Conservation (phyloP, 1,140 invertebrate genomes). For the Heliconius hermathena region DNA sequence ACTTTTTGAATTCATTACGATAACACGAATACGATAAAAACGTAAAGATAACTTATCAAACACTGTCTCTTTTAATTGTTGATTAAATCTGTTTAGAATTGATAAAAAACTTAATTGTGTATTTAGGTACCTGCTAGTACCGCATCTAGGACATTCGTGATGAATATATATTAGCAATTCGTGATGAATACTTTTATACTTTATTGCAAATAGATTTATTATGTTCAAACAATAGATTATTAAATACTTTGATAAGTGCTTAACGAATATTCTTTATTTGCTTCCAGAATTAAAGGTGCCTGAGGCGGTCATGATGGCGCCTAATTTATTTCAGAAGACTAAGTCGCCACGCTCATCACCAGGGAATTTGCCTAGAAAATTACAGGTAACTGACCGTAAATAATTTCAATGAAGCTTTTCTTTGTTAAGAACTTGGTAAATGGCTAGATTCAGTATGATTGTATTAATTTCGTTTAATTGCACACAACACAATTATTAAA, state of each 20-base stretch:
- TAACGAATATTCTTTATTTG: not conserved
- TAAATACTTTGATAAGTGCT: not conserved
- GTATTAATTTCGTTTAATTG: too few species aligned
- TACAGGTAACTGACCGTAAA: constrained; percentile 60
- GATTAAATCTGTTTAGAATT: constrained; percentile 22
- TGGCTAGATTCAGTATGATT: too few species aligned
- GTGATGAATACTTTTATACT: not conserved
- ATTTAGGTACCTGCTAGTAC: not conserved
- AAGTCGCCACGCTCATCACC: constrained; percentile 76
- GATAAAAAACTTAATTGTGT: constrained; percentile 18
- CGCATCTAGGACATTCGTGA: constrained; percentile 15
- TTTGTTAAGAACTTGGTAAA: not conserved
- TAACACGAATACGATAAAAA: constrained; percentile 3
- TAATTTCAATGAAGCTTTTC: not conserved
- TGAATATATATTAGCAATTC: not conserved
- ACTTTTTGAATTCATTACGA: not conserved
- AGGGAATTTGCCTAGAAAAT: constrained; percentile 68
- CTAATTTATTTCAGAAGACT: constrained; percentile 77
- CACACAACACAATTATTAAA: too few species aligned
- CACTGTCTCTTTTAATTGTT: constrained; percentile 15
- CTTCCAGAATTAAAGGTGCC: constrained; percentile 69
- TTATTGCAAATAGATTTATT: not conserved
- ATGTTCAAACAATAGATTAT: not conserved
- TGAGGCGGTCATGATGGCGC: constrained; percentile 80
- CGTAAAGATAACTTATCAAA: constrained; percentile 26